Percentiles rank a stretch among this genome's conserved stretches.
These are phyloP conservation scores for Pantala flavescens DNA, from an alignment of 1,140 invertebrate species.

Conservation along the genomic window DNA sequence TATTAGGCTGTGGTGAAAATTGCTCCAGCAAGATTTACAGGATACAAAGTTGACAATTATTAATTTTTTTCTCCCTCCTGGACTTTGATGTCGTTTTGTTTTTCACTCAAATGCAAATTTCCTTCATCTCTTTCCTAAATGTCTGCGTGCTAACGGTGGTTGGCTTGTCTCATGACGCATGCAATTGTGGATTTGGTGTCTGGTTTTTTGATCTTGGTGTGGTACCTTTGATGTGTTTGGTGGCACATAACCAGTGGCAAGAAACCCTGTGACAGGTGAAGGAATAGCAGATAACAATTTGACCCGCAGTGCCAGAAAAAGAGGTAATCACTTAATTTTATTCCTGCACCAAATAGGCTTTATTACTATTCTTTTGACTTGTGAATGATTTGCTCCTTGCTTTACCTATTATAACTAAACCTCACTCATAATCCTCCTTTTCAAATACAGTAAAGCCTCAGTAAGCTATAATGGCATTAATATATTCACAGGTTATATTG, in stretches of 20 bases:
- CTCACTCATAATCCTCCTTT: no score
- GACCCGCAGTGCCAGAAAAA: slow-evolving; percentile 35
- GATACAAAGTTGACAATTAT: not conserved
- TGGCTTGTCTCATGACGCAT: slow-evolving; percentile 7
- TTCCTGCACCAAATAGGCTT: not conserved
- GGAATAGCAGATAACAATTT: slow-evolving; percentile 38
- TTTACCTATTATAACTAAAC: no score
- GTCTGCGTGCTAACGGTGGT: slow-evolving; percentile 2
- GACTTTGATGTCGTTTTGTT: not conserved
- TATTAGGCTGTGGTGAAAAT: no score
- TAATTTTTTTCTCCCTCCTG: not conserved
- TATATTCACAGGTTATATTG: no score
- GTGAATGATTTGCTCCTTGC: not conserved
- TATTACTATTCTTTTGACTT: not conserved
- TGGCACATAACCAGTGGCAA: slow-evolving; percentile 26
- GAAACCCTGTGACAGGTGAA: slow-evolving; percentile 46
- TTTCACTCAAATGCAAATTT: slow-evolving; percentile 8
- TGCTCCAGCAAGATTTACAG: no score
- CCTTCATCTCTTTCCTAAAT: not conserved
- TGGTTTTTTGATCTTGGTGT: not conserved
- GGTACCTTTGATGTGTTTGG: slow-evolving; percentile 1
- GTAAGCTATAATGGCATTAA: no score
- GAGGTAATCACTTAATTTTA: slow-evolving; percentile 31
- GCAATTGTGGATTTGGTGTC: not conserved
- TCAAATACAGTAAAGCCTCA: no score